A percentile compares a stretch with the other conserved stretches of the same genome.
These are phyloP conservation scores for Leptobrachium ailaonicum DNA, from an alignment of 2,113 vertebrate genomes.

Conservation along the genomic window DNA sequence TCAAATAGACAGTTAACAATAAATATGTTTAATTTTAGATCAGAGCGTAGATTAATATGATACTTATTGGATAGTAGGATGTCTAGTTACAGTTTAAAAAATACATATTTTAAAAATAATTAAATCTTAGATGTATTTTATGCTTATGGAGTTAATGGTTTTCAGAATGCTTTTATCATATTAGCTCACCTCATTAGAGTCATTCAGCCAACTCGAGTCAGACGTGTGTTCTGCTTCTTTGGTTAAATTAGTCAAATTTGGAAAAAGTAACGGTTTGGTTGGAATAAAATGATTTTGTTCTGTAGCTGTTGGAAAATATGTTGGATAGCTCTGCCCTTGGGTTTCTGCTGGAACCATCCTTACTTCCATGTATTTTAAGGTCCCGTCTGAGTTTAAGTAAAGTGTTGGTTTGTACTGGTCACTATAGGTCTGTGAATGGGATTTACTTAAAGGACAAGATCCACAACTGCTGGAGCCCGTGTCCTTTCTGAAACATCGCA, in stretches of 20 bases:
- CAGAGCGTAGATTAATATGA: too few species aligned
- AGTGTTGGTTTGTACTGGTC: conserved; percentile 81
- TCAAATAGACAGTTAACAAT: too few species aligned
- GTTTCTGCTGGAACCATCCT: conserved; percentile 80
- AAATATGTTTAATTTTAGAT: too few species aligned
- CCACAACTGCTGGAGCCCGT: conserved; percentile 53
- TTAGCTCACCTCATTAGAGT: neutral
- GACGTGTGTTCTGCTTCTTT: conserved; percentile 53
- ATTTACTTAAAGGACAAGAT: conserved; percentile 68
- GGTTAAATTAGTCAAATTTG: conserved; percentile 60
- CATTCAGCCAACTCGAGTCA: neutral
- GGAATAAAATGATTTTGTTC: conserved; percentile 80
- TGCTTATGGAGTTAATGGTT: too few species aligned
- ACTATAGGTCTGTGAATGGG: conserved; percentile 68
- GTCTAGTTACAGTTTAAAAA: too few species aligned
- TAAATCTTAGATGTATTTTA: too few species aligned
- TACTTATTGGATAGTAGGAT: too few species aligned
- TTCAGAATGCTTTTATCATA: too few species aligned
- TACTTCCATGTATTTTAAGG: conserved; percentile 89
- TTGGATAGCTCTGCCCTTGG: conserved; percentile 79
- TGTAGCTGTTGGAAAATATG: conserved; percentile 77
- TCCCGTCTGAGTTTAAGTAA: conserved; percentile 83
- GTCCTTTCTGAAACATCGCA: conserved; percentile 59
- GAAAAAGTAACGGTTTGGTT: conserved; percentile 68
- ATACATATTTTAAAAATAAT: too few species aligned